phyloP scores from a whole-genome alignment of 2,113 vertebrate genomes.

The Grallaria varia region DNA sequence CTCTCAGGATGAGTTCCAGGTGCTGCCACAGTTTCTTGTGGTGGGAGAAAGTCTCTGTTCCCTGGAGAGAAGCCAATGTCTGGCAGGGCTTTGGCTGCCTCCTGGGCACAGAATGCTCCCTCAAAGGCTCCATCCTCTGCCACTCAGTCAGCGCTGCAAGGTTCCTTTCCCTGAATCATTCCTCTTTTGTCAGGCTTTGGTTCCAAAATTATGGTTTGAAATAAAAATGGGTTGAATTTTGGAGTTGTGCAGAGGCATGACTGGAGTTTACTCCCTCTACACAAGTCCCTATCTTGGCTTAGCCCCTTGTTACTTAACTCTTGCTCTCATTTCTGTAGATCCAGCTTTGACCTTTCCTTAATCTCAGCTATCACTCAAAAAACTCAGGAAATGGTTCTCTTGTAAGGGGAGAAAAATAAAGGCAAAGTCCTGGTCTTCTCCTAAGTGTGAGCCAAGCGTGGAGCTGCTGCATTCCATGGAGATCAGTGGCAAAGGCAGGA shows the following conservation, averaged over 20 bases:
- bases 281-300: neutral
- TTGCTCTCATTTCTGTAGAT: rapidly evolving
- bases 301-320: too few relatives aligned
- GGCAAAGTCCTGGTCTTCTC: rapidly evolving
- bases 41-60: neutral
- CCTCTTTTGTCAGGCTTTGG: rapidly evolving
- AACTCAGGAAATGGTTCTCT: neutral
- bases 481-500: rapidly evolving
- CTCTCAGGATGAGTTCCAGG: rapidly evolving
- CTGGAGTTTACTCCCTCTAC: neutral
- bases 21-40: rapidly evolving
- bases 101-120: rapidly evolving
- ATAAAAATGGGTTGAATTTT: neutral
- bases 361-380: neutral
- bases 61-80: rapidly evolving
- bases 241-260: rapidly evolving
- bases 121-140: rapidly evolving
- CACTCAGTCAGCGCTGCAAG: rapidly evolving
- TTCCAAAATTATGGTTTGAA: neutral
- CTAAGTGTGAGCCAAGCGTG: rapidly evolving
- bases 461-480: rapidly evolving
- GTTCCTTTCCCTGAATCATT: neutral
- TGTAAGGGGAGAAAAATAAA: neutral
- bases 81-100: neutral
- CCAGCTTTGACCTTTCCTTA: neutral